Conservation (phyloP, 1,140 invertebrate genomes). For the Polypedilum pembai region DNA sequence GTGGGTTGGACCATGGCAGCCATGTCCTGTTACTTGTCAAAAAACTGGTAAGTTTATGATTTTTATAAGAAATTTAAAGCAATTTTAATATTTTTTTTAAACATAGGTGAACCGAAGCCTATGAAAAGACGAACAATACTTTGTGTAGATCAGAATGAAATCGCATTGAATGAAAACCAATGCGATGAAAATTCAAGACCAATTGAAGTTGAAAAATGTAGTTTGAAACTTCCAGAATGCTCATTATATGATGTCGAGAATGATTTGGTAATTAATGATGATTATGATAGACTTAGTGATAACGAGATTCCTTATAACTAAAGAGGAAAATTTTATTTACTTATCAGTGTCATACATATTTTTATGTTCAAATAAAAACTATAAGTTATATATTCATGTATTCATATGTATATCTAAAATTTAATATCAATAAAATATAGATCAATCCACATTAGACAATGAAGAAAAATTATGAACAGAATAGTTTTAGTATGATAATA, state of each 20-base stretch:
- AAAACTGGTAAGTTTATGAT: slow-evolving; percentile 32
- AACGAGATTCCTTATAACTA: not conserved
- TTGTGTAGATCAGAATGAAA: slow-evolving; percentile 59
- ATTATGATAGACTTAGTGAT: slow-evolving; percentile 17
- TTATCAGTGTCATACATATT: no score
- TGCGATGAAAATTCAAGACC: slow-evolving; percentile 54
- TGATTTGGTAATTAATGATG: slow-evolving; percentile 21
- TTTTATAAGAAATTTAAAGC: slow-evolving; percentile 22
- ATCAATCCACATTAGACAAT: no score
- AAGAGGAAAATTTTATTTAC: no score
- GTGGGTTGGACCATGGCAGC: slow-evolving; percentile 75
- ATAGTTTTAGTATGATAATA: no score
- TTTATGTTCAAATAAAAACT: no score
- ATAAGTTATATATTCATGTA: no score
- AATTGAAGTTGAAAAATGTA: slow-evolving; percentile 55
- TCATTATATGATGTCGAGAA: not conserved
- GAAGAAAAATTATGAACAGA: no score
- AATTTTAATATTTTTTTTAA: slow-evolving; percentile 12
- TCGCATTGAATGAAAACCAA: slow-evolving; percentile 61
- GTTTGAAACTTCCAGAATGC: slow-evolving; percentile 50
- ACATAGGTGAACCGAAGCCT: slow-evolving; percentile 42
- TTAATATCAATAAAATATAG: no score
- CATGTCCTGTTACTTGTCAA: slow-evolving; percentile 65
- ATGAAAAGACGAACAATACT: slow-evolving; percentile 61
- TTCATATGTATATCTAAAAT: no score